Percentiles rank a stretch among this genome's conserved stretches.
These are phyloP conservation scores for Amazona vittata DNA, from an alignment of 2,113 vertebrate genomes.

Conservation along the genomic window DNA sequence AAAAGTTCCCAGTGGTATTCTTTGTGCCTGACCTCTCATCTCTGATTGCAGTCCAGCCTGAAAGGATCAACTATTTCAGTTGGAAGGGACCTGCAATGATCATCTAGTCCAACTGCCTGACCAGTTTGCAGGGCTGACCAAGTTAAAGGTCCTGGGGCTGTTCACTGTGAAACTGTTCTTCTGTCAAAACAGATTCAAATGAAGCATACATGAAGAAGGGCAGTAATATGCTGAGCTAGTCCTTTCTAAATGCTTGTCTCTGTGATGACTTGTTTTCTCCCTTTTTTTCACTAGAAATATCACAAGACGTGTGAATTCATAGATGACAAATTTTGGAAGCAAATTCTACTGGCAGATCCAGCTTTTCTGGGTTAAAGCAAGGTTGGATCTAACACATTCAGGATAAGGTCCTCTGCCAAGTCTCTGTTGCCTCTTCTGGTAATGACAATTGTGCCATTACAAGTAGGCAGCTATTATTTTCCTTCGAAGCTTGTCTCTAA, in stretches of 20 bases:
- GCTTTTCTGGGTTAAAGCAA: background rate
- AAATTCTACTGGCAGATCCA: background rate
- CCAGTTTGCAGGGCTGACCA: background rate
- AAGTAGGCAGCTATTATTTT: background rate
- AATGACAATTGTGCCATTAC: background rate
- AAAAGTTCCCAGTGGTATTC: background rate
- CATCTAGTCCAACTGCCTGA: background rate
- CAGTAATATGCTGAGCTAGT: background rate
- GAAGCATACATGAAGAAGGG: background rate
- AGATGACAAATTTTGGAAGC: background rate
- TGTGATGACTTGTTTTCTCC: background rate
- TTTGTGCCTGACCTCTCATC: background rate
- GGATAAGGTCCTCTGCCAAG: background rate
- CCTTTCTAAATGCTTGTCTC: background rate
- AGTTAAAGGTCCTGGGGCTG: background rate
- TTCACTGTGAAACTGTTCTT: background rate
- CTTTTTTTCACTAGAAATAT: background rate
- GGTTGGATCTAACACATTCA: background rate
- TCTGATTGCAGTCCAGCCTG: background rate
- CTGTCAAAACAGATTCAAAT: background rate
- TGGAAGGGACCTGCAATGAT: background rate
- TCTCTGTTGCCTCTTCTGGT: background rate
- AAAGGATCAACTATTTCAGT: background rate
- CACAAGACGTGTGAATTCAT: background rate
- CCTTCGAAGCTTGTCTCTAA: background rate